These are phyloP conservation scores for Eclectus roratus DNA, from an alignment of 2,113 vertebrate species.

Conservation along the genomic window DNA sequence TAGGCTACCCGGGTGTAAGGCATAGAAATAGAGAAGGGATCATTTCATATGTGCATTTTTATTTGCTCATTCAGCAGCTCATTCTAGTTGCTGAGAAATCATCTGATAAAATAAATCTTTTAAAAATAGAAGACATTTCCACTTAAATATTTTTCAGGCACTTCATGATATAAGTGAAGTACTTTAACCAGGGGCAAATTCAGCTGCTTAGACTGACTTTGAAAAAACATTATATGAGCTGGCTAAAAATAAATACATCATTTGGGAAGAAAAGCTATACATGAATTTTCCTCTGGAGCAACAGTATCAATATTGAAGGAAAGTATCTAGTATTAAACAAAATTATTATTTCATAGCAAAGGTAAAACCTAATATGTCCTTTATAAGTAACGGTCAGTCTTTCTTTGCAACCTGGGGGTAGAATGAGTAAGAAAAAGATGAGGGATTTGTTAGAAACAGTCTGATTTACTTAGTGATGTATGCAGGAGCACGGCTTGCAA, in stretches of 20 bases:
- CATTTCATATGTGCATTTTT: constrained; percentile 24
- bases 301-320: neutral
- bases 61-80: neutral
- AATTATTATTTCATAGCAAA: neutral
- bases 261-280: neutral
- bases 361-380: neutral
- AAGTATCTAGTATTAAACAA: neutral
- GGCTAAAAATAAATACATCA: neutral
- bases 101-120: neutral
- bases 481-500: neutral
- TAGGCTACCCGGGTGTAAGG: neutral
- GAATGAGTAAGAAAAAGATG: neutral
- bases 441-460: neutral
- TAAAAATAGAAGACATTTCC: constrained; percentile 23
- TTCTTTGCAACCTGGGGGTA: neutral
- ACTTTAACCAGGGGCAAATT: neutral
- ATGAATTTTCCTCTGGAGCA: neutral
- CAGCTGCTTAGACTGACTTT: neutral
- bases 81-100: neutral
- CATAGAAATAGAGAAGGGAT: neutral
- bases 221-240: neutral
- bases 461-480: neutral
- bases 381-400: neutral
- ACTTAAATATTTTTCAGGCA: neutral
- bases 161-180: neutral